These are phyloP conservation scores for Knipowitschia caucasica DNA, from an alignment of 2,797 vertebrate species.

Conservation along the genomic window DNA sequence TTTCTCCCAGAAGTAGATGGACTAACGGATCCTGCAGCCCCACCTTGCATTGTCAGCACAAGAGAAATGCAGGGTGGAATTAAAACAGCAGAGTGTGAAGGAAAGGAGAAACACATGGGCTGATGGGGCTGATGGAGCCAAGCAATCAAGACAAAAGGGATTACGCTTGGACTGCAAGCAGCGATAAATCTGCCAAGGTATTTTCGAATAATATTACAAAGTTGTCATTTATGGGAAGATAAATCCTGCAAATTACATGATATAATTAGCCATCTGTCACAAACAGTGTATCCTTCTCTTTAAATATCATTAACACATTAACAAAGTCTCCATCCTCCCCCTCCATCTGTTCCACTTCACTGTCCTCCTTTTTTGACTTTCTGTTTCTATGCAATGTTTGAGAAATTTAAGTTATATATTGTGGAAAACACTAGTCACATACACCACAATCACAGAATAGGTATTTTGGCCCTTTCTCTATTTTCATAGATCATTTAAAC, in stretches of 20 bases:
- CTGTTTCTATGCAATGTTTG: conserved; percentile 6
- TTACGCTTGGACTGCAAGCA: conserved; percentile 17
- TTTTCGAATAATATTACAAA: too few relatives aligned
- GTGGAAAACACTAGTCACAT: too few relatives aligned
- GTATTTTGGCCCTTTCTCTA: too few relatives aligned
- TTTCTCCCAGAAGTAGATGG: conserved; percentile 14
- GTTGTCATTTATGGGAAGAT: not conserved
- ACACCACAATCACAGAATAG: too few relatives aligned
- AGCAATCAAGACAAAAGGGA: conserved; percentile 14
- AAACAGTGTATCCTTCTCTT: not conserved
- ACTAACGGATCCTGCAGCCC: conserved; percentile 31
- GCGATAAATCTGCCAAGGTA: not conserved
- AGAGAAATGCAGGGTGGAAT: conserved; percentile 8
- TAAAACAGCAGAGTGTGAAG: conserved; percentile 17
- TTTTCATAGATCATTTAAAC: too few relatives aligned
- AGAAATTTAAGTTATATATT: too few relatives aligned
- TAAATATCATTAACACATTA: not conserved
- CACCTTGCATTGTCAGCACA: conserved; percentile 34
- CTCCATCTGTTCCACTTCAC: conserved; percentile 40
- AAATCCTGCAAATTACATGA: not conserved
- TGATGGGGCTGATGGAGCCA: conserved; percentile 13
- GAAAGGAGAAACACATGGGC: not conserved
- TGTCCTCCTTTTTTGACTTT: conserved; percentile 32
- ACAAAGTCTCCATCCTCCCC: not conserved
- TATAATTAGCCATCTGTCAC: not conserved